Evolutionary conservation across 2,888 invertebrate species (phyloP), one percentile per base, ranked within the genome.

Genomic region (Megaustenia siamemsis): DNA sequence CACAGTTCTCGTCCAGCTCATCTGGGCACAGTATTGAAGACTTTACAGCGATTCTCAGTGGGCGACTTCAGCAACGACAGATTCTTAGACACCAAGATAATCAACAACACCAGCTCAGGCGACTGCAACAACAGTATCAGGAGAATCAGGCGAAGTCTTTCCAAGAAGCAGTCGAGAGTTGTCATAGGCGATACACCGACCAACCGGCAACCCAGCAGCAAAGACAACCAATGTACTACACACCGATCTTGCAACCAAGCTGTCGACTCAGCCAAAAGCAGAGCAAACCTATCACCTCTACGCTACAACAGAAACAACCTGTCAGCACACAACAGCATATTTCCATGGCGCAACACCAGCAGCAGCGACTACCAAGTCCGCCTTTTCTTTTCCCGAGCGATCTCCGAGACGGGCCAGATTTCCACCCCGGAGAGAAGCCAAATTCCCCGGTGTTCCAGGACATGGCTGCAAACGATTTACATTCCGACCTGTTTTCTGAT

Each of bases 361-460:
- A 43, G 24, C 82, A 75, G 66, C 60, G 60, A 38, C 32, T 73
- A 32, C 56, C 66, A 12, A 84, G 84, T n/a, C 86, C 85, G 1
- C 82, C 84, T n/a, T 85, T 88, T 24, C 80, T 88, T 24, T 88
- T 88, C 49, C 88, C 87, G 1, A 84, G 82, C 35, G 35, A 80
- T 21, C 82, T 88, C 21, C 76, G 88, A 35, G 87, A 86, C 24
- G 86, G 86, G 32, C 78, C 82, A 12, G 79, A 60, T 18, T 28
- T 69, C 0, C 75, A 45, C n/a, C 53, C 79, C 21, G 63, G 49
- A 5, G 77, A 76, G 18, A 68, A 69, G n/a, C 32, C 75, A 28
- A 80, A 83, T 32, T 87, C 87, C 71, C 88, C 88, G 0, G 77
- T 85, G 40, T 87, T 88, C 83, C 87, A 88, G 35, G 88, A 88